Base-by-base conservation (phyloP, 92 coral and sea anemone species). In the Muricea muricata region DNA sequence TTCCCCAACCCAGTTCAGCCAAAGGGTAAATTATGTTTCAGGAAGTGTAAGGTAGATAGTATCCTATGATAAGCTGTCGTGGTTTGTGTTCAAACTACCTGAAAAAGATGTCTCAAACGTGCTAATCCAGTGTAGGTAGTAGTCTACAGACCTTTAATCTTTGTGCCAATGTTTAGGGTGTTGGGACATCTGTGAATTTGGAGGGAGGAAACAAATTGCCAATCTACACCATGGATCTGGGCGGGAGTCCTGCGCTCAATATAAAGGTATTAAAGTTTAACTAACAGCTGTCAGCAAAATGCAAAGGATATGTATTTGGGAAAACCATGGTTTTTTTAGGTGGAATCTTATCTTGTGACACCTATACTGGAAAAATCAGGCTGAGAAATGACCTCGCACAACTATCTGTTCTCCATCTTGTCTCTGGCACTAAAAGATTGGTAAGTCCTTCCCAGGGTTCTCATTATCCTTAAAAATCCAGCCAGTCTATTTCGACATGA, bases 111-210 rank as follows among this genome's bases (percentile, higher is more conserved):
- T n/a, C n/a, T n/a, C n/a, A n/a, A n/a, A n/a, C n/a, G n/a, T n/a
- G n/a, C n/a, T n/a, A n/a, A n/a, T n/a, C n/a, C n/a, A n/a, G n/a
- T n/a, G n/a, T n/a, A n/a, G n/a, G n/a, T n/a, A n/a, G n/a, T n/a
- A n/a, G n/a, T n/a, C n/a, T n/a, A n/a, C n/a, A n/a, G n/a, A 17
- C 50, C 50, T 45, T 45, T 17, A 52, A 17, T 88, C 40, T 93
- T 92, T 0, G n/a, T n/a, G n/a, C n/a, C 80, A n/a, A 25, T 28
- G 39, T 78, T 14, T 79, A 94, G 98, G 92, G 89, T 23, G 88
- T 93, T 26, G 94, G 92, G 26, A 91, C 92, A 52, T 90, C 92
- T 35, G 90, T 93, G 13, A 85, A 79, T 23, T 73, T 91, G 56
- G 91, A 96, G 4, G 98, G 83, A 28, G 83, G 83, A 78, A 78